Evolutionary conservation across 2,113 vertebrate genomes (phyloP).

Genomic region (Dolichotis patagonum): DNA sequence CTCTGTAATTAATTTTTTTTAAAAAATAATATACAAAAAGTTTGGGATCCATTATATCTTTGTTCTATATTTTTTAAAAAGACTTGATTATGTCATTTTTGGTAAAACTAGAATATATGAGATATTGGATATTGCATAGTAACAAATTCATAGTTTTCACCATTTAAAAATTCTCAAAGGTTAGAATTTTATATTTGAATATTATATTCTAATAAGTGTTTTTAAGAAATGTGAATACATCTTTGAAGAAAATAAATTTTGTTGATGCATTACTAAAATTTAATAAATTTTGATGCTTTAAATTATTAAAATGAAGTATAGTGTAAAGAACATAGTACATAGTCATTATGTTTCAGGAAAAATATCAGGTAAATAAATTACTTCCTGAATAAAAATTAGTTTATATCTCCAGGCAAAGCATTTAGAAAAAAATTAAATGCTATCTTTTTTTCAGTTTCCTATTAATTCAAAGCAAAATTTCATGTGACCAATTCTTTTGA

Average conservation of each 20-base stretch:
- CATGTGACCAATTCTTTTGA: not conserved
- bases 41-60: not conserved
- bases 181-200: not conserved
- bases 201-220: not conserved
- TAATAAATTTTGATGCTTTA: not conserved
- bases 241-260: constrained; percentile 1
- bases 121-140: not conserved
- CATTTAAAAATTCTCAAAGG: not conserved
- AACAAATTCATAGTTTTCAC: not conserved
- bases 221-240: not conserved
- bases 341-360: not conserved
- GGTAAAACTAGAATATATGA: not conserved
- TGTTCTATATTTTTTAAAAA: not conserved
- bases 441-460: constrained; percentile 21
- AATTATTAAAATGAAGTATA: not conserved
- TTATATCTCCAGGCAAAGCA: not conserved
- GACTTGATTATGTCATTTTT: not conserved
- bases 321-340: not conserved
- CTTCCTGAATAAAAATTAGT: not conserved
- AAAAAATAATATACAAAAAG: not conserved
- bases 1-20: not conserved
- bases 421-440: not conserved
- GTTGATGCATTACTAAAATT: not conserved
- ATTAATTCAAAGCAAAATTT: constrained; percentile 25
- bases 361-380: not conserved